Evolutionary conservation across 2,797 vertebrate genomes (phyloP), one percentile per base, ranked within the genome.

Genomic region (Sebastes hubbsi): DNA sequence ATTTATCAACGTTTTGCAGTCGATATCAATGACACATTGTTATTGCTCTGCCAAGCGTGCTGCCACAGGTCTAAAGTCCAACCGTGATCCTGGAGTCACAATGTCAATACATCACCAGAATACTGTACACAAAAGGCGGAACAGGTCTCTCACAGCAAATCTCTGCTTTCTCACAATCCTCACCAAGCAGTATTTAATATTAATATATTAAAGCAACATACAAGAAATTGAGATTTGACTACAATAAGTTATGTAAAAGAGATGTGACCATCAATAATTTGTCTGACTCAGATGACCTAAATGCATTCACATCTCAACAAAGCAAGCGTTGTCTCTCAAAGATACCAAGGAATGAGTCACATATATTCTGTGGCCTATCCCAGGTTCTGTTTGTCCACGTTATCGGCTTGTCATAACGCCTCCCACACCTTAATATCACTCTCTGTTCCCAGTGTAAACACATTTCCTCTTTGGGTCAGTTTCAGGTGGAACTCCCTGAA

Each of bases 51-150:
- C 29, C 3, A 8, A 52, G 14, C 16, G 4, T 22, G 46, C 71
- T 4, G 30, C 70, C 8, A 18, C 52, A 58, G 56, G 84, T 88
- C 72, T 14, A 64, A 88, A 86, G 92, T 91, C 78, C 80, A 85
- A n/a, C 56, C 1, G 5, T 10, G 42, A 30, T 70, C 22, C 67
- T 12, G 16, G 7, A 61, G 59, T 60, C 55, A 16, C 60, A 73
- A 1, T 46, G 75, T 76, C 42, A 80, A 83, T 27, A 90, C 29
- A 60, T 27, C 29, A 36, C 18, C 22, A 4, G 20, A 12, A 7
- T 5, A 61, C 32, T n/a, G 22, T 14, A 16, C 5, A 13, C 7
- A 58, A 8, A 0, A 18, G n/a, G 5, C 54, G 16, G 38, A 63
- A 16, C 20, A 55, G 22, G 60, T 58, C 42, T 58, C 42, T 29